Evolutionary conservation across 2,113 vertebrate genomes (phyloP).

Genomic region (Corythornis cristatus): DNA sequence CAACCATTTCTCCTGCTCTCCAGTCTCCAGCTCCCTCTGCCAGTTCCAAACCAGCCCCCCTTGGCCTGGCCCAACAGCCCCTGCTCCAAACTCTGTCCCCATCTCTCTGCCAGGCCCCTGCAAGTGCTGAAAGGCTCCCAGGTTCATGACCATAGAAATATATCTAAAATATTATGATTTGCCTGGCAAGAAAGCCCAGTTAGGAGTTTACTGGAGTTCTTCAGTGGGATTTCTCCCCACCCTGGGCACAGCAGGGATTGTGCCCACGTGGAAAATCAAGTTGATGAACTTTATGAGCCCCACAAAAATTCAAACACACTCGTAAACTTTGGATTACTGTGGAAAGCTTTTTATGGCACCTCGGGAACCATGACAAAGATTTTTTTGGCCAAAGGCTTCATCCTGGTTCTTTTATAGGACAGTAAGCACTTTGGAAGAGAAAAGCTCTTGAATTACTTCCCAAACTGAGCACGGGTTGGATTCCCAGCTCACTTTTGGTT

Average conservation of each 20-base stretch:
- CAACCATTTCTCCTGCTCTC: too few relatives aligned
- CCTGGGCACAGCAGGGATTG: background rate
- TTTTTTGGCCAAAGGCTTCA: background rate
- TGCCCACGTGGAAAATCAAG: background rate
- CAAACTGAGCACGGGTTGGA: background rate
- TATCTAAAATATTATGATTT: background rate
- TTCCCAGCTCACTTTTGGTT: background rate
- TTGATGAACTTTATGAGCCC: background rate
- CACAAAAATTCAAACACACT: background rate
- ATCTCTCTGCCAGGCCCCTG: too few relatives aligned
- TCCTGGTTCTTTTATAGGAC: background rate
- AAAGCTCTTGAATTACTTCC: background rate
- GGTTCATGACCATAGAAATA: too few relatives aligned
- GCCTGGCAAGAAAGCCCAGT: background rate
- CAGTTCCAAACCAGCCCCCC: too few relatives aligned
- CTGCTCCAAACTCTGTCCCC: too few relatives aligned
- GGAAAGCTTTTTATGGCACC: background rate
- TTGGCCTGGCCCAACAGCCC: too few relatives aligned
- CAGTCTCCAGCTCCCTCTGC: too few relatives aligned
- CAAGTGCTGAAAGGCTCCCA: too few relatives aligned
- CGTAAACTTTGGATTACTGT: background rate
- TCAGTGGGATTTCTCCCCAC: background rate
- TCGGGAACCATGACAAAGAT: background rate
- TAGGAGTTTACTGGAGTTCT: background rate
- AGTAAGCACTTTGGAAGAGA: background rate